Evolutionary conservation across 2,888 invertebrate species (phyloP).

Genomic region (Ochlodes sylvanus): DNA sequence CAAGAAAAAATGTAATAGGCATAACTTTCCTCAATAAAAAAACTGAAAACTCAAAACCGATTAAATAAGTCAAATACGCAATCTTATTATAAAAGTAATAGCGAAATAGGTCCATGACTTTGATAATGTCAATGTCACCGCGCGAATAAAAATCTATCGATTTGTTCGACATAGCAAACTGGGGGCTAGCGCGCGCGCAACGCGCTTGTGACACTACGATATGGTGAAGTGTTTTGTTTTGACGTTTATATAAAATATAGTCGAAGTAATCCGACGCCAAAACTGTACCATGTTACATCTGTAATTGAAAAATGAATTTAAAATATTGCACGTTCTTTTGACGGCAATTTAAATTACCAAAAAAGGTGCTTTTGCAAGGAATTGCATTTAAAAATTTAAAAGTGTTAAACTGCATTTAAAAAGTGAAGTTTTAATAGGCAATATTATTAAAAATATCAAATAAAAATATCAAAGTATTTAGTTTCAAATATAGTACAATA

Average conservation of each 20-base stretch:
- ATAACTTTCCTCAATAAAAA: no score
- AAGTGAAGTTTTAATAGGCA: neutral
- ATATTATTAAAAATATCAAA: neutral
- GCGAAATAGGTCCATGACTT: neutral
- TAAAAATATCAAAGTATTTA: neutral
- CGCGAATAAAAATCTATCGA: constrained; percentile 1
- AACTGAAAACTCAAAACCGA: neutral
- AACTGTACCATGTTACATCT: no score
- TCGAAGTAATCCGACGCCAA: neutral
- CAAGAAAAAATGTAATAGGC: no score
- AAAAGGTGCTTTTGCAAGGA: no score
- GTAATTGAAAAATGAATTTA: no score
- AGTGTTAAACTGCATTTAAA: no score
- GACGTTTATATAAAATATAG: neutral
- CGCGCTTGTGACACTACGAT: neutral
- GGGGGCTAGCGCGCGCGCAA: neutral
- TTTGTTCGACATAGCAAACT: neutral
- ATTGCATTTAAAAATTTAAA: no score
- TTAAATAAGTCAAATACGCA: neutral
- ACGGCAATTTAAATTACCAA: no score
- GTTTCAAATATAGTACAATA: neutral
- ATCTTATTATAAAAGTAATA: neutral
- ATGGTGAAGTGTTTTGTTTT: constrained; percentile 1
- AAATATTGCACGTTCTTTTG: no score
- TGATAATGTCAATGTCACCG: constrained; percentile 12